Conservation (phyloP, 1,140 invertebrate species). For the Zaprionus ornatus region DNA sequence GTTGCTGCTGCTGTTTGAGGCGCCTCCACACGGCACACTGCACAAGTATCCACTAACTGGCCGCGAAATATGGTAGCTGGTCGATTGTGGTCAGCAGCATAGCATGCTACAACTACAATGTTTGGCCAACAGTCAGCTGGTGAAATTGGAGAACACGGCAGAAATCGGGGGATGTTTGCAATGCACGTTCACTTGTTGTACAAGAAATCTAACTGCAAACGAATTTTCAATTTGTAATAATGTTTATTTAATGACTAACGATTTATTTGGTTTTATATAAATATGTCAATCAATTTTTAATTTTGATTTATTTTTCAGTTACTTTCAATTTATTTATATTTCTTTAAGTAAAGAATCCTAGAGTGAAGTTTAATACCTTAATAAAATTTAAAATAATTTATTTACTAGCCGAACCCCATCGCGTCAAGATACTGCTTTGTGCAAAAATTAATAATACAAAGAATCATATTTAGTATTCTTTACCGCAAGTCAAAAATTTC, state of each 20-base stretch:
- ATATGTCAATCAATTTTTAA: neutral
- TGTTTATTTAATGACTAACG: neutral
- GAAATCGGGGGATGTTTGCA: constrained; percentile 20
- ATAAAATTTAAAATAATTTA: too few species aligned
- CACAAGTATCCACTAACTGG: constrained; percentile 66
- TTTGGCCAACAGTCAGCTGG: constrained; percentile 36
- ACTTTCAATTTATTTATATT: neutral
- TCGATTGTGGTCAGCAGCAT: constrained; percentile 47
- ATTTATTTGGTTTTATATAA: neutral
- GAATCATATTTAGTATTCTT: neutral
- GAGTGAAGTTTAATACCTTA: too few species aligned
- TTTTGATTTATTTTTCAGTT: neutral
- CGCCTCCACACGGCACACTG: constrained; percentile 44
- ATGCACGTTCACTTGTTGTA: neutral
- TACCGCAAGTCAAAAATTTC: neutral
- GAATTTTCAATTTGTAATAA: neutral
- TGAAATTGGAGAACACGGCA: constrained; percentile 1
- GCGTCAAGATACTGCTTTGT: too few species aligned
- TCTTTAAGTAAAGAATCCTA: too few species aligned
- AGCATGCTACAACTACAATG: constrained; percentile 3
- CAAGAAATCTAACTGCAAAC: neutral
- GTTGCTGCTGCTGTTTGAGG: constrained; percentile 48
- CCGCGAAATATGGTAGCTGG: constrained; percentile 43
- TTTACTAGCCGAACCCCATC: too few species aligned
- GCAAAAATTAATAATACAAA: neutral